A percentile compares a stretch with the other conserved stretches of the same genome.
Conservation (phyloP, 2,888 invertebrate species). For the Hirtodrosophila duncani region DNA sequence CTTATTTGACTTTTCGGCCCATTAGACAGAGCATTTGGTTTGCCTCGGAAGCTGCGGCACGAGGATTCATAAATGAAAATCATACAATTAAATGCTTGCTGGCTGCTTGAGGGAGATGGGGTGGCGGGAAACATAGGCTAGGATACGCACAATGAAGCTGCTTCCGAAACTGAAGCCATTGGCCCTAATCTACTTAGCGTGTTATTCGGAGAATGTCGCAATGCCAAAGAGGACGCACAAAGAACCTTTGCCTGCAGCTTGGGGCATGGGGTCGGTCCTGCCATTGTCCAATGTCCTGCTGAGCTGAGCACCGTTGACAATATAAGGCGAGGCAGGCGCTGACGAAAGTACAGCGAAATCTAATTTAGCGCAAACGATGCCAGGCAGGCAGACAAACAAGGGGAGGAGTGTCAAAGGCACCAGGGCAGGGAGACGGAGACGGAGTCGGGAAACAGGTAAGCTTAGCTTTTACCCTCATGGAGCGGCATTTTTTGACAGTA, state of each 20-base stretch:
- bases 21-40: slow-evolving; percentile 27
- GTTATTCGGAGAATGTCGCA: slow-evolving; percentile 39
- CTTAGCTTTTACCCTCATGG: background rate
- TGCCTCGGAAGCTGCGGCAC: slow-evolving; percentile 3
- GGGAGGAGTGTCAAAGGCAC: slow-evolving; percentile 2
- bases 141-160: slow-evolving; percentile 12
- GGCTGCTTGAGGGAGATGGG: slow-evolving; percentile 6
- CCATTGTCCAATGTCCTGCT: slow-evolving; percentile 45
- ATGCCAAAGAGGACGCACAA: slow-evolving; percentile 49
- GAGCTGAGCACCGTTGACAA: slow-evolving; percentile 54
- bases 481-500: slow-evolving; percentile 40
- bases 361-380: slow-evolving; percentile 60
- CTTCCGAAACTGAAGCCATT: slow-evolving; percentile 49
- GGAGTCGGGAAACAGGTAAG: background rate
- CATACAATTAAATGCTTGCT: slow-evolving; percentile 54
- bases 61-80: slow-evolving; percentile 43
- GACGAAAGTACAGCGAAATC: slow-evolving; percentile 53
- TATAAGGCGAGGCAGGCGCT: slow-evolving; percentile 62
- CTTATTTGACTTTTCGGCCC: slow-evolving; percentile 58
- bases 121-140: slow-evolving; percentile 6
- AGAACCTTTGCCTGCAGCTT: slow-evolving; percentile 29
- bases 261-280: slow-evolving; percentile 28
- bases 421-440: background rate
- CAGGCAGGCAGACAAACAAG: slow-evolving; percentile 16
- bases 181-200: slow-evolving; percentile 64